Base-by-base conservation (phyloP, 2,113 vertebrate species). In the Mionectes macconnelli region DNA sequence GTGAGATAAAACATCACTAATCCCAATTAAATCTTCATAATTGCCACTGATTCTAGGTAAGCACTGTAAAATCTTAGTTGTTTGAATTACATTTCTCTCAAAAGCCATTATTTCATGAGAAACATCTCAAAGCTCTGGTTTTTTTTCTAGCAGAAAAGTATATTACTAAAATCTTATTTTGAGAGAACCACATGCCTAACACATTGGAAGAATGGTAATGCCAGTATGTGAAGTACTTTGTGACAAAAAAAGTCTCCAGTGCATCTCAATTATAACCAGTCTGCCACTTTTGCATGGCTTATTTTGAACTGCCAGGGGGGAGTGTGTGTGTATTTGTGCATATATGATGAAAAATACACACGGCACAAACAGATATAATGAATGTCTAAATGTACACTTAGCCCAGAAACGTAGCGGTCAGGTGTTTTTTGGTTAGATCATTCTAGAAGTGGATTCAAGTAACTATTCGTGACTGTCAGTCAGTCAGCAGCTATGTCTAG, bases 1-100 rank as follows among this genome's bases (percentile, higher is more conserved):
- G 47, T 45, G 28, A 91, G 73, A 87, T 89, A 94, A 87, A 90
- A 90, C 22, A 70, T 84, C 50, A 87, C 60, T 93, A 94, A 95
- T 92, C n/a, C 80, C 60, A 94, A 84, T 94, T 93, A 97, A 84
- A 82, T 89, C 73, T 94, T 87, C 8, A 0, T 42, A 92, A 74
- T 70, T 93, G 50, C 73, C 52, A 56, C 72, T 47, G 42, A 87
- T 81, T 87, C 75, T 74, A 42, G 14, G 50, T 31, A 94, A 88
- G 59, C 20, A 69, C 27, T 79, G 52, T 84, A 84, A 93, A 87
- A 89, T n/a, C 49, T 59, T 66, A 52, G 39, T 42, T 67, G 5
- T 72, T 78, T 68, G 56, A 96, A 87, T 70, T 75, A 16, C 4
- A 44, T 84, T 90, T 77, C 7, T 90, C 68, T 83, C 55, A 67